Base-by-base conservation (phyloP, 2,888 invertebrate genomes). In the Furcula furcula region DNA sequence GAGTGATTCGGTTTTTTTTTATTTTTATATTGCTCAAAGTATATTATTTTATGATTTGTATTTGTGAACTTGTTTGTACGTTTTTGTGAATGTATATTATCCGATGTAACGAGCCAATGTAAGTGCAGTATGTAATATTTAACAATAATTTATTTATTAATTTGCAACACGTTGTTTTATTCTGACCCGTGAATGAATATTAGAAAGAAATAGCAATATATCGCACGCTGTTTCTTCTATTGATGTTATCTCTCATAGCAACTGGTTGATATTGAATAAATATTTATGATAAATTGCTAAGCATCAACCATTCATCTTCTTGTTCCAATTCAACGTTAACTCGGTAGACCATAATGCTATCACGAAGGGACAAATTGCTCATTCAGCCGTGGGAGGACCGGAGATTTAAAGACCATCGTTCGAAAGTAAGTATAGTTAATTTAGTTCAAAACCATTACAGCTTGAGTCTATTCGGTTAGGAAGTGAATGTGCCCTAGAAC, bases 341-440 rank as follows among this genome's bases (percentile, higher is more conserved):
- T 35, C 29, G 27, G 5, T n/a, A n/a, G n/a, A n/a, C 40, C 29
- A 55, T 7, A 34, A 73, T 94, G 94, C 82, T 94, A 63, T 93
- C 94, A 4, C 88, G 92, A 40, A 85, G 93, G 55, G 94, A 94
- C 60, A 93, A 94, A 71, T 79, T 94, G 32, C 80, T 94, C 32
- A 87, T 91, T 34, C 90, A 91, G 47, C 94, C 94, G 0, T 94
- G 94, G 93, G 91, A 93, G 60, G 90, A 92, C 29, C 84, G 93
- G 47, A 86, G 92, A 41, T 94, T 91, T 73, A 91, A 91, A 53
- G 91, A 94, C 57, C 94, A 94, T 64, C 85, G 93, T 34, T 80
- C 87, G 46, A 94, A 94, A 85, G 93, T 93, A 69, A 64, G 67
- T n/a, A n/a, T n/a, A n/a, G n/a, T n/a, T n/a, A n/a, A n/a, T n/a